Percentiles rank a stretch among this genome's conserved stretches.
phyloP scores from a whole-genome alignment of 2,113 vertebrate species.

The Epinephelus lanceolatus region DNA sequence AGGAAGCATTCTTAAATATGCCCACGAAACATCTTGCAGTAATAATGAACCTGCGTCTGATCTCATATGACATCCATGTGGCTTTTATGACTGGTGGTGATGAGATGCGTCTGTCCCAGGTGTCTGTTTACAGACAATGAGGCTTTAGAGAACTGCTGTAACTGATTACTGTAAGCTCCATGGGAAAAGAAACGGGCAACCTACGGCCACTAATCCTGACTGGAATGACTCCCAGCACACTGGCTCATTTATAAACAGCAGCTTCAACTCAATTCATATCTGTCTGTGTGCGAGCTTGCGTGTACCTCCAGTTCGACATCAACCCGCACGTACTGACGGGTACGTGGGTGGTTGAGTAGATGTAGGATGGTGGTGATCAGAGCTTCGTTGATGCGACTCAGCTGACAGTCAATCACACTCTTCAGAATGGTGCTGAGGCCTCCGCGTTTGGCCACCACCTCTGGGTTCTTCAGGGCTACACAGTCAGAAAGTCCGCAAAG shows the following conservation, averaged over 20 bases:
- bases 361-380: constrained; percentile 98
- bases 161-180: constrained; percentile 69
- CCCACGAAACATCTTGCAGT: constrained; percentile 2
- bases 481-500: background rate
- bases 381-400: constrained; percentile 98
- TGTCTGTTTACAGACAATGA: constrained; percentile 61
- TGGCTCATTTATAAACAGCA: constrained; percentile 35
- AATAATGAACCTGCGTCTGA: constrained; percentile 24
- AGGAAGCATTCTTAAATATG: background rate
- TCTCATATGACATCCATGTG: constrained; percentile 51
- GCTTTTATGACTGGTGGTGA: constrained; percentile 19
- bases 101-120: constrained; percentile 19
- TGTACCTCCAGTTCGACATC: constrained; percentile 97
- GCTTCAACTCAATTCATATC: constrained; percentile 15
- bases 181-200: constrained; percentile 61
- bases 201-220: constrained; percentile 43
- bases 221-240: constrained; percentile 42
- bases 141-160: constrained; percentile 48
- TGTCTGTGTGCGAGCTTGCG: constrained; percentile 16
- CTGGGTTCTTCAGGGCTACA: constrained; percentile 96
- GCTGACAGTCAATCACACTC: constrained; percentile 97
- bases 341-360: constrained; percentile 98
- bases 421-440: constrained; percentile 97
- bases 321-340: constrained; percentile 94
- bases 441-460: constrained; percentile 95